Conservation (phyloP, 2,888 invertebrate genomes). For the Drosophila eohydei region DNA sequence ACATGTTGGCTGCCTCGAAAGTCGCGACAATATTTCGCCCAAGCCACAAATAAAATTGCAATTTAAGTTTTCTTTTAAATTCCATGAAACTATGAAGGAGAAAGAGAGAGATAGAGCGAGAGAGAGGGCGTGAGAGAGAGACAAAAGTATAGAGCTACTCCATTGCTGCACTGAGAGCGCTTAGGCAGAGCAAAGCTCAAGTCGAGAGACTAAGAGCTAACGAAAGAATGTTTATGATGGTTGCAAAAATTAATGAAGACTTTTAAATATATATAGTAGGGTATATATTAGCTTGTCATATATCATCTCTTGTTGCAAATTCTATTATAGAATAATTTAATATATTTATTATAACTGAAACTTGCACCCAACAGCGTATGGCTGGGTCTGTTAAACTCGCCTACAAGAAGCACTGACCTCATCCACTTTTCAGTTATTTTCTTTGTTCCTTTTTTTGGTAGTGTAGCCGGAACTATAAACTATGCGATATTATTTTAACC, state of each 20-base stretch:
- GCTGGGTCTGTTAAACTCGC: background rate
- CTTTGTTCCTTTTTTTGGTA: background rate
- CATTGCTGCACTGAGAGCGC: background rate
- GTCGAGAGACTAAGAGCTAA: background rate
- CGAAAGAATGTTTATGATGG: background rate
- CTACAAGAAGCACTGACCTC: background rate
- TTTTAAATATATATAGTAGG: background rate
- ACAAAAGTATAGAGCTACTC: background rate
- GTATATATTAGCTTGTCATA: background rate
- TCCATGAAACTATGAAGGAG: background rate
- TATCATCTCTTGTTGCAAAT: background rate
- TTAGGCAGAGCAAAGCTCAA: background rate
- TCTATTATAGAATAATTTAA: background rate
- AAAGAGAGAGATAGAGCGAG: background rate
- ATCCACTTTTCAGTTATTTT: background rate
- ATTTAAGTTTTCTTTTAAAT: slow-evolving; percentile 35
- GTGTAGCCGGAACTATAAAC: slow-evolving; percentile 49
- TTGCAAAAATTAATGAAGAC: background rate
- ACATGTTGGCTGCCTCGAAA: slow-evolving; percentile 5
- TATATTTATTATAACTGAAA: background rate
- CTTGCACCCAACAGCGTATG: background rate
- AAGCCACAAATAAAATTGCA: slow-evolving; percentile 29
- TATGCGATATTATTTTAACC: slow-evolving; percentile 50
- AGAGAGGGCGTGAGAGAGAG: background rate
- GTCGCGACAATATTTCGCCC: slow-evolving; percentile 10